A percentile compares a stretch with the other conserved stretches of the same genome.
Conservation (phyloP, 2,888 invertebrate genomes). For the Entomobrya multifasciata region DNA sequence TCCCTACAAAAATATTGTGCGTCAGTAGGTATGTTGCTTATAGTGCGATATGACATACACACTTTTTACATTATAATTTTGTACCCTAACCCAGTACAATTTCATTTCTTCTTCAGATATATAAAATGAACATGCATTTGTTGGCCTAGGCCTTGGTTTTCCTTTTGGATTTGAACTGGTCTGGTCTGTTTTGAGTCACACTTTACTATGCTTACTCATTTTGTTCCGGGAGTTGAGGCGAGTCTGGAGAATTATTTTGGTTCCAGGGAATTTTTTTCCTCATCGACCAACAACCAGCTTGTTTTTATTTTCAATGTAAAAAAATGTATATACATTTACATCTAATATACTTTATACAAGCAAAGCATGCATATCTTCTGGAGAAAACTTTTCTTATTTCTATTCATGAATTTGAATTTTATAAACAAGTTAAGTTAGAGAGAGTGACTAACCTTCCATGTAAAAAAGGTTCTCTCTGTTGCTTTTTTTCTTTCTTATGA, state of each 20-base stretch:
- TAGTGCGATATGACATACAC: too few relatives aligned
- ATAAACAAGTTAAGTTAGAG: too few relatives aligned
- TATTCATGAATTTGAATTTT: conserved; percentile 34
- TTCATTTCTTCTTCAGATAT: neutral
- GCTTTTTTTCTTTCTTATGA: neutral
- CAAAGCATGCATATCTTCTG: neutral
- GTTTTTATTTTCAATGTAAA: conserved; percentile 49
- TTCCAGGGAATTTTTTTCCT: conserved; percentile 44
- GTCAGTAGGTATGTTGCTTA: conserved; percentile 1
- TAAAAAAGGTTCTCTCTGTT: neutral
- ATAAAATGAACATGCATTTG: conserved; percentile 8
- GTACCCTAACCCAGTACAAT: conserved; percentile 50
- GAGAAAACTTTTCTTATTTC: conserved; percentile 21
- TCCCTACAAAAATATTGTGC: neutral
- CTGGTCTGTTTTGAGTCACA: conserved; percentile 7
- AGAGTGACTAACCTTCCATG: conserved; percentile 20
- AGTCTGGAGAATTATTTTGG: conserved; percentile 43
- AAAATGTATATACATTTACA: too few relatives aligned
- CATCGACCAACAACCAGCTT: conserved; percentile 31
- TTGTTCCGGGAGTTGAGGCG: too few relatives aligned
- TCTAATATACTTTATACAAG: neutral
- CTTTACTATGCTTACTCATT: too few relatives aligned
- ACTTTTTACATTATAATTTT: too few relatives aligned
- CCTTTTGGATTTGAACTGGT: neutral
- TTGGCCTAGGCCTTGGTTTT: conserved; percentile 67